Conservation (phyloP, 64 coral and sea anemone genomes). For the Montipora efflorescens region DNA sequence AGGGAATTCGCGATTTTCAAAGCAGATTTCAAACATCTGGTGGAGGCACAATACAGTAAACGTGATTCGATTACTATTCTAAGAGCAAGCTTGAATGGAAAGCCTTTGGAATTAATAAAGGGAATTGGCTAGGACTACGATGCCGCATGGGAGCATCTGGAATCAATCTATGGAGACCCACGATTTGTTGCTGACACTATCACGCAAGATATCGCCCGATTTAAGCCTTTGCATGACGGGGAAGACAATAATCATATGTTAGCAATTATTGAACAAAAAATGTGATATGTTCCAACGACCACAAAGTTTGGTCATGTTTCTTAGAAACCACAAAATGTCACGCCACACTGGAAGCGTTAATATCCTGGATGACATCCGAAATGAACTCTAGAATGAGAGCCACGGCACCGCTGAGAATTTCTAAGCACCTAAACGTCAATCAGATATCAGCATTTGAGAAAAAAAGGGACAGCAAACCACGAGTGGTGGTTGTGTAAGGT, state of each 20-base stretch:
- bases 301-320: conserved; percentile 59
- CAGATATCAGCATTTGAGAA: conserved; percentile 5
- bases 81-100: conserved; percentile 22
- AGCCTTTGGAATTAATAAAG: conserved; percentile 53
- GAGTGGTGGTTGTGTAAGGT: conserved; percentile 60
- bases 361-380: conserved; percentile 46
- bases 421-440: neutral
- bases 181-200: no score
- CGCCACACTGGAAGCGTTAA: conserved; percentile 55
- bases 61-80: conserved; percentile 53
- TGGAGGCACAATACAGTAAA: conserved; percentile 37
- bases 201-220: neutral
- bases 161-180: neutral
- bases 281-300: neutral
- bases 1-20: conserved; percentile 54
- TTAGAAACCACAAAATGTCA: conserved; percentile 29
- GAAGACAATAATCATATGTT: conserved; percentile 64
- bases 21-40: conserved; percentile 46
- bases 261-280: conserved; percentile 71
- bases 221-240: conserved; percentile 33
- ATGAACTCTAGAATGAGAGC: conserved; percentile 80
- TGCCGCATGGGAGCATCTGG: conserved; percentile 48
- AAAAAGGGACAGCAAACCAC: neutral
- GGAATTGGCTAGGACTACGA: conserved; percentile 1
- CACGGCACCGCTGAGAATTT: conserved; percentile 59